These are phyloP conservation scores for Bombus confusus DNA, from an alignment of 1,140 invertebrate species.

Conservation along the genomic window DNA sequence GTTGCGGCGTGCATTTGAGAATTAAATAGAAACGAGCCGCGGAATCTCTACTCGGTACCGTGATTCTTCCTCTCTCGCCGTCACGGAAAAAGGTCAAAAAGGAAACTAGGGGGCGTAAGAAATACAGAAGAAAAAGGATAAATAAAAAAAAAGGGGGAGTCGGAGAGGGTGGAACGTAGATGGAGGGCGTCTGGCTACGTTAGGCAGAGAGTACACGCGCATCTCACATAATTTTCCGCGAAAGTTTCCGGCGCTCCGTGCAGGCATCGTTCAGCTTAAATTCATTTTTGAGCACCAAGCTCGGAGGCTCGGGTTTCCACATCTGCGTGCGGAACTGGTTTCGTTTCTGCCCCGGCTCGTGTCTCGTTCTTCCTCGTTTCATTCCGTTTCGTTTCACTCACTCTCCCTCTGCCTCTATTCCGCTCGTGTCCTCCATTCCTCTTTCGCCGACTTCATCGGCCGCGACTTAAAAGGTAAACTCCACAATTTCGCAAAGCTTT, in stretches of 20 bases:
- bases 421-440: slow-evolving; percentile 49
- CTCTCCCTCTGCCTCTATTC: slow-evolving; percentile 36
- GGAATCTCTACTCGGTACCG: background rate
- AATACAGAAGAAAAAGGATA: background rate
- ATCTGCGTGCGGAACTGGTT: slow-evolving; percentile 48
- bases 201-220: slow-evolving; percentile 27
- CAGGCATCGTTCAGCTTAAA: slow-evolving; percentile 68
- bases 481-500: slow-evolving; percentile 55
- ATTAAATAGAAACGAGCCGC: slow-evolving; percentile 38
- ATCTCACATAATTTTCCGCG: slow-evolving; percentile 71
- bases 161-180: background rate
- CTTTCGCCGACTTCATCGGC: slow-evolving; percentile 48
- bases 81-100: background rate
- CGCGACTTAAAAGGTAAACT: slow-evolving; percentile 60
- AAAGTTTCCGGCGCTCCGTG: slow-evolving; percentile 64
- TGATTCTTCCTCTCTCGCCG: slow-evolving; percentile 34
- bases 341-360: background rate
- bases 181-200: slow-evolving; percentile 36
- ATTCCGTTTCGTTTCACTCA: background rate
- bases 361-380: slow-evolving; percentile 27
- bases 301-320: slow-evolving; percentile 59
- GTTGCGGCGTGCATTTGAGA: slow-evolving; percentile 5
- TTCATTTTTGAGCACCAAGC: slow-evolving; percentile 67
- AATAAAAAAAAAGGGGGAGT: background rate
- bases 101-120: too few species aligned